These are phyloP conservation scores for Porites lutea DNA, from an alignment of 64 coral and sea anemone species.

Conservation along the genomic window DNA sequence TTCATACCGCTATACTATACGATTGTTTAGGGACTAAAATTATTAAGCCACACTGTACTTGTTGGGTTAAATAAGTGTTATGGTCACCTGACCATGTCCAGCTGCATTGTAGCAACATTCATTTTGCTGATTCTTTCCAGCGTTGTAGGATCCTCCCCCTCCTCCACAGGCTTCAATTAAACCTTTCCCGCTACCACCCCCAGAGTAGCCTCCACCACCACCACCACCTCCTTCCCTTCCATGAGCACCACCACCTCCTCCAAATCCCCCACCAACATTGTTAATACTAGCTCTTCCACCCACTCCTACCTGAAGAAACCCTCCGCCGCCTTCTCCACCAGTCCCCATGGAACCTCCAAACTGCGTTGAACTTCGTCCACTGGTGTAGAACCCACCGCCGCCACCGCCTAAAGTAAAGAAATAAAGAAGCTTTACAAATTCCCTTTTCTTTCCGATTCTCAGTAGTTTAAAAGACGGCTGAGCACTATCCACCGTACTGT, in stretches of 20 bases:
- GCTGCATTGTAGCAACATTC: slow-evolving; percentile 28
- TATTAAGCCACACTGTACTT: too few relatives aligned
- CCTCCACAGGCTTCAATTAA: background rate
- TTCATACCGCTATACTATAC: too few relatives aligned
- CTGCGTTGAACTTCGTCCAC: slow-evolving; percentile 9
- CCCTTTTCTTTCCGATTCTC: too few relatives aligned
- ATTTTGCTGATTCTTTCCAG: slow-evolving; percentile 28
- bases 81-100: slow-evolving; percentile 25
- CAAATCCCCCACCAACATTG: slow-evolving; percentile 10
- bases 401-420: slow-evolving; percentile 26
- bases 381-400: slow-evolving; percentile 31
- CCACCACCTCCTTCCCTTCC: background rate
- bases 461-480: too few relatives aligned
- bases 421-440: too few relatives aligned
- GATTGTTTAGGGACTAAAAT: too few relatives aligned
- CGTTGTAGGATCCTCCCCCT: slow-evolving; percentile 48
- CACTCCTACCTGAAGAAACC: slow-evolving; percentile 30
- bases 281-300: background rate
- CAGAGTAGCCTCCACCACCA: slow-evolving; percentile 51
- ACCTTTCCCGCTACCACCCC: slow-evolving; percentile 36
- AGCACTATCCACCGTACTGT: too few relatives aligned
- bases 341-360: background rate
- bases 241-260: slow-evolving; percentile 45
- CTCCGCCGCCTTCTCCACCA: slow-evolving; percentile 37
- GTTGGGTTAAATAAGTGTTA: background rate